These are phyloP conservation scores for Epinephelus fuscoguttatus DNA, from an alignment of 2,113 vertebrate genomes.

Conservation along the genomic window DNA sequence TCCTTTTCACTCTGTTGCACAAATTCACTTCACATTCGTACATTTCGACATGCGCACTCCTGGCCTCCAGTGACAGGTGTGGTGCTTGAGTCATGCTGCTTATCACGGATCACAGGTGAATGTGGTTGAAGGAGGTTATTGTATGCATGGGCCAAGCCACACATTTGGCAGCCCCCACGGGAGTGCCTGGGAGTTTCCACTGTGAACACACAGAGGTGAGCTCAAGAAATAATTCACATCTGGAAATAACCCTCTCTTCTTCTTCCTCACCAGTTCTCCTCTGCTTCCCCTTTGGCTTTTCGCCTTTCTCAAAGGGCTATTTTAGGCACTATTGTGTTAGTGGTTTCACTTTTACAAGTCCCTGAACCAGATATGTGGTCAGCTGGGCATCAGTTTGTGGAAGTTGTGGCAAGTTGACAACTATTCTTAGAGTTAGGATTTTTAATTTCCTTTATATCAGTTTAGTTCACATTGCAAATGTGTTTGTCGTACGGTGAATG, in stretches of 20 bases:
- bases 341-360: constrained; percentile 30
- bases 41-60: neutral
- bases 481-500: neutral
- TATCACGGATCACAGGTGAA: constrained; percentile 68
- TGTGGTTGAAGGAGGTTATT: constrained; percentile 5
- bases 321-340: constrained; percentile 1
- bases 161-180: constrained; percentile 63
- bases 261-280: constrained; percentile 7
- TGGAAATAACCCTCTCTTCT: constrained; percentile 51
- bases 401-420: neutral
- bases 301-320: constrained; percentile 2
- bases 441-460: neutral
- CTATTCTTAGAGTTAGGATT: neutral
- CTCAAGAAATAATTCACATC: constrained; percentile 62
- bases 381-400: neutral
- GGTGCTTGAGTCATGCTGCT: constrained; percentile 51
- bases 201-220: constrained; percentile 60
- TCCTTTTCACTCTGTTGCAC: neutral
- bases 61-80: constrained; percentile 66
- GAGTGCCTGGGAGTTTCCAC: constrained; percentile 75
- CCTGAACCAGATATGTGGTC: neutral
- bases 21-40: neutral
- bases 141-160: constrained; percentile 51
- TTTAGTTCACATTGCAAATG: neutral
- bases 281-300: constrained; percentile 15